These are phyloP conservation scores for Festucalex cinctus DNA, from an alignment of 2,113 vertebrate genomes.

Conservation along the genomic window DNA sequence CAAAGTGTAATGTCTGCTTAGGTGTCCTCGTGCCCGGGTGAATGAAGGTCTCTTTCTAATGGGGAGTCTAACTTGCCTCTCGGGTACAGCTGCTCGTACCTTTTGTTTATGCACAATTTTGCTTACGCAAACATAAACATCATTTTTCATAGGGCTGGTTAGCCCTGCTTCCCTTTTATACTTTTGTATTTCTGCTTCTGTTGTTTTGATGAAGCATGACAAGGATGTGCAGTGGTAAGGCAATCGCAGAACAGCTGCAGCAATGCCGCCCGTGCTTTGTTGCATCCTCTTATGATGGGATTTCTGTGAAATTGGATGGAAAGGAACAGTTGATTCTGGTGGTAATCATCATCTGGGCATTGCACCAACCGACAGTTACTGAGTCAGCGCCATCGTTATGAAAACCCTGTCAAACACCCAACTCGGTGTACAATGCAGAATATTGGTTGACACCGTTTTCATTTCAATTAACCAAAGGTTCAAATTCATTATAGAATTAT, in stretches of 20 bases:
- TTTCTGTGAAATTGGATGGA: conserved; percentile 24
- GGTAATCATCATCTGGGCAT: conserved; percentile 28
- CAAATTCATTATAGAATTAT: neutral
- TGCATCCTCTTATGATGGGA: conserved; percentile 14
- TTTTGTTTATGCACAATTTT: conserved; percentile 1
- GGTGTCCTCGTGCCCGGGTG: conserved; percentile 16
- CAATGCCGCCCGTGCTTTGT: conserved; percentile 7
- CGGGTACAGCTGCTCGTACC: neutral
- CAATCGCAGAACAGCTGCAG: neutral
- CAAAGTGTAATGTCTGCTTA: conserved; percentile 17
- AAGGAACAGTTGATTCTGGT: conserved; percentile 26
- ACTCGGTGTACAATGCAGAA: conserved; percentile 3
- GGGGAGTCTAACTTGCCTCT: conserved; percentile 16
- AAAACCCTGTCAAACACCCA: conserved; percentile 21
- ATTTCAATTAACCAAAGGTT: conserved; percentile 5
- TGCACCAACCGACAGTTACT: conserved; percentile 32
- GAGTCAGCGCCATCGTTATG: conserved; percentile 20
- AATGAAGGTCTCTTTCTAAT: conserved; percentile 30
- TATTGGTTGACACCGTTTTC: conserved; percentile 5
- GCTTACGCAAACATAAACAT: neutral
- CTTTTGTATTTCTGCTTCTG: neutral
- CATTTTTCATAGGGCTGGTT: neutral
- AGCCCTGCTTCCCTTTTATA: neutral
- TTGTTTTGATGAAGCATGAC: neutral
- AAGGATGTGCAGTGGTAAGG: conserved; percentile 7